Base-by-base conservation (phyloP, 53 echinoderm and acorn worm species). In the Holothuria scabra region DNA sequence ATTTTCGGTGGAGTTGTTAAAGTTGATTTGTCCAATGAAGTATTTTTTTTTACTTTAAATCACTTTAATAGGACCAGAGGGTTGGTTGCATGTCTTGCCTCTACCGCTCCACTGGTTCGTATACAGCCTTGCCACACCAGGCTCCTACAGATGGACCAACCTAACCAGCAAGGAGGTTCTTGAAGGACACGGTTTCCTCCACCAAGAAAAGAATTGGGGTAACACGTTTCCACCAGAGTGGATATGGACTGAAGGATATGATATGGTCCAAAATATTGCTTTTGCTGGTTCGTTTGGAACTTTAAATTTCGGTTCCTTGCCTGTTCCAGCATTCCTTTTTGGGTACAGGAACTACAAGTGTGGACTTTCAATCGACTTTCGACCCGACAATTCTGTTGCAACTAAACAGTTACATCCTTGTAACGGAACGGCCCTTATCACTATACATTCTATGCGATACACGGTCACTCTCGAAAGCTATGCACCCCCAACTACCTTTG, bases 191-290 rank as follows among this genome's bases (percentile, higher is more conserved):
- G 95, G 81, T 13, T 84, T 57, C 60, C 74, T 90, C 30, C 95
- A 95, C 16, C 95, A 95, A 44, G 95, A 95, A 80, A 95, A 95
- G 80, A 95, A 95, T 88, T 92, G 95, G 95, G 95, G 95, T 0
- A 26, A 90, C 14, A 74, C 74, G 10, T 95, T 92, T 64, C 95
- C 95, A 28, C 78, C 90, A 61, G 86, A 81, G 30, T 95, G 95
- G 95, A 83, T 95, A 23, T 95, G 95, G 95, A 92, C 83, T 19
- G 87, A 92, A 61, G 90, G 85, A 19, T 29, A 28, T 5, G 76
- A 92, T 68, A 16, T 65, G 4, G 37, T 83, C 41, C 32, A 82
- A 23, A 60, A 62, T 14, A 37, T 87, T 10, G 65, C 88, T 16
- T 92, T 85, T 83, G 92, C 92, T 6, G 92, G 92, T 22, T 58